Evolutionary conservation across 92 coral and sea anemone species (phyloP).

Genomic region (Nematostella vectensis): DNA sequence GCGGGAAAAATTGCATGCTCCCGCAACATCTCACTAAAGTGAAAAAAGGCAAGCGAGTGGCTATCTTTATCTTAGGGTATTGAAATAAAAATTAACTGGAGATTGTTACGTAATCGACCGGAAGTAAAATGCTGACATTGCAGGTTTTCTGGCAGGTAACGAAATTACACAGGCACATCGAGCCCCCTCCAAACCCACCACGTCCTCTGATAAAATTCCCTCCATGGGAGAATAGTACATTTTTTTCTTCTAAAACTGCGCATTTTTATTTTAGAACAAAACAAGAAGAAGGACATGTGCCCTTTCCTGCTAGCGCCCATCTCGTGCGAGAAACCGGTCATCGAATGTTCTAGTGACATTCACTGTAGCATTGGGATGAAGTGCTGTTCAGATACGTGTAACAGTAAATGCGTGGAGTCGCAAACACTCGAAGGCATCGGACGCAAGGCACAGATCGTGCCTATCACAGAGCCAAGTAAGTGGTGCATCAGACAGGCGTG

Average conservation of each 20-base stretch:
- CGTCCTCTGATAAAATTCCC: no score
- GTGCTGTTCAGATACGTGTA: slow-evolving; percentile 53
- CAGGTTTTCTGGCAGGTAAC: no score
- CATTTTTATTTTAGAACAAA: no score
- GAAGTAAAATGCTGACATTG: no score
- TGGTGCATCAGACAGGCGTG: no score
- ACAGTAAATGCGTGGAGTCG: slow-evolving; percentile 35
- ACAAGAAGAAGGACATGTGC: slow-evolving; percentile 11
- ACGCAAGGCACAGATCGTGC: not conserved
- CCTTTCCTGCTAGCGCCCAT: slow-evolving; percentile 31
- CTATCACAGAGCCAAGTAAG: not conserved
- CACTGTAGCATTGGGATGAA: slow-evolving; percentile 41
- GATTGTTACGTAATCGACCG: no score
- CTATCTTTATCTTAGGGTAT: no score
- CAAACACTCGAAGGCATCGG: not conserved
- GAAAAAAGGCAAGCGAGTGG: slow-evolving; percentile 12
- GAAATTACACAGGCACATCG: no score
- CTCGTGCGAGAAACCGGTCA: slow-evolving; percentile 12
- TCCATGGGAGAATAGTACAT: no score
- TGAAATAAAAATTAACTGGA: no score
- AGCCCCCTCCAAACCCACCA: no score
- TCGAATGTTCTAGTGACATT: slow-evolving; percentile 38
- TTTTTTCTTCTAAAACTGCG: no score
- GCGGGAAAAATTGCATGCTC: slow-evolving; percentile 38
- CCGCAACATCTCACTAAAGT: slow-evolving; percentile 4